phyloP scores from a whole-genome alignment of 1,140 invertebrate genomes.

The Linepithema humile region DNA sequence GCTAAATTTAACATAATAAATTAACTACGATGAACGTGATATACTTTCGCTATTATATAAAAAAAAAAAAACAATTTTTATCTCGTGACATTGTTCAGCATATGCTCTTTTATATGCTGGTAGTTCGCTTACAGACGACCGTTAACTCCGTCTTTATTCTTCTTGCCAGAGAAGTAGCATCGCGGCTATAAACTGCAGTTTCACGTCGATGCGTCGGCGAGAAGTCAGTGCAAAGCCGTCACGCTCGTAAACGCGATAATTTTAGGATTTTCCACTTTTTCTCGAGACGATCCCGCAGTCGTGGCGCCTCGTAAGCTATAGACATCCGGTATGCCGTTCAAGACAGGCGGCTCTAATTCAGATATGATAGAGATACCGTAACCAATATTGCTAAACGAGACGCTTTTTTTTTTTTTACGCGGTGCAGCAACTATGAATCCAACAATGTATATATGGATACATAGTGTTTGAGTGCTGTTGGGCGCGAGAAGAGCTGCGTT shows the following conservation, averaged over 20 bases:
- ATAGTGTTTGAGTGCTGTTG: too few relatives aligned
- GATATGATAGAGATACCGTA: too few relatives aligned
- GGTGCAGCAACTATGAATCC: too few relatives aligned
- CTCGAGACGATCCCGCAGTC: not conserved
- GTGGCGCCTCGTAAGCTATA: not conserved
- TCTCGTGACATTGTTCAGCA: not conserved
- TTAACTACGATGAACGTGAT: not conserved
- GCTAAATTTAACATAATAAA: not conserved
- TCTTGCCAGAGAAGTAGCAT: conserved; percentile 14
- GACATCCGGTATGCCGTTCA: not conserved
- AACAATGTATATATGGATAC: too few relatives aligned
- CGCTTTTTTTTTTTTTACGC: too few relatives aligned
- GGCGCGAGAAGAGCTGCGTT: too few relatives aligned
- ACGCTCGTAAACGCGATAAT: conserved; percentile 41
- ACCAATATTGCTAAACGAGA: too few relatives aligned
- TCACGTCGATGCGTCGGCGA: not conserved
- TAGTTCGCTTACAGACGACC: not conserved
- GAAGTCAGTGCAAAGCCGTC: conserved; percentile 2
- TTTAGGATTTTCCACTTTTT: conserved; percentile 26
- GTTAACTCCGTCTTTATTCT: conserved; percentile 40
- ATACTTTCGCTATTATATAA: not conserved
- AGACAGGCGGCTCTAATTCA: conserved; percentile 16
- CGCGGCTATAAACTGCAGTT: conserved; percentile 14
- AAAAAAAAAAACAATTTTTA: not conserved
- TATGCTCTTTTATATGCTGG: not conserved